Base-by-base conservation (phyloP, 2,888 invertebrate species). In the Chymomyza procnemis region DNA sequence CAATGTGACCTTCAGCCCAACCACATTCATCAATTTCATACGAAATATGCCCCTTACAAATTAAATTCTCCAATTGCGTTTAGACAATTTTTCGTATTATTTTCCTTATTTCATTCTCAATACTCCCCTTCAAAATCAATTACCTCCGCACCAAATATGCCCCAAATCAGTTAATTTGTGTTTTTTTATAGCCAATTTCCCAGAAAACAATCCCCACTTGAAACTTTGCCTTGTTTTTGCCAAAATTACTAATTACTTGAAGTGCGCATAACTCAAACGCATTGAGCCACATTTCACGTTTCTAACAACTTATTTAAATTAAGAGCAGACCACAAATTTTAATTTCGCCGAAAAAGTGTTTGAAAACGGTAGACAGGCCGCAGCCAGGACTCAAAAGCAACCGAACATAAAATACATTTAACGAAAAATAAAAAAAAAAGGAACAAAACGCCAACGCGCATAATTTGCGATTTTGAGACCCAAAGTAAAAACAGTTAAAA, bases 311-410 rank as follows among this genome's bases (percentile, higher is more conserved):
- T 41, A 41, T 41, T 41, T 41, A 41, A 41, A 12, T 41, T 6
- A 59, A 70, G 67, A 74, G 67, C 56, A 57, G 63, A 68, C 78
- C 74, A 69, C 73, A 66, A 67, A 68, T 75, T 72, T 65, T 63
- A 72, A 78, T 74, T 76, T 61, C n/a, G 46, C 52, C 60, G 14
- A 60, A 21, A 22, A 52, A 16, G n/a, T 26, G 26, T 4, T n/a
- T 19, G 48, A 62, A 54, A 62, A 55, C 58, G 56, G 60, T 70
- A 73, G 69, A 65, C 66, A 73, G 62, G 56, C 66, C 41, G 52
- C 69, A 50, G 63, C 61, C 60, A 56, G 65, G 57, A 46, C 30
- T 58, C 63, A 50, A 48, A 48, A 59, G 1, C 52, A 52, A 41
- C 12, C 26, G 19, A 9, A 30, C 34, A 34, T 18, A 34, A 16